Evolutionary conservation across 1,140 invertebrate genomes (phyloP), one percentile per base, ranked within the genome.

Genomic region (Alviniconcha marisindica): DNA sequence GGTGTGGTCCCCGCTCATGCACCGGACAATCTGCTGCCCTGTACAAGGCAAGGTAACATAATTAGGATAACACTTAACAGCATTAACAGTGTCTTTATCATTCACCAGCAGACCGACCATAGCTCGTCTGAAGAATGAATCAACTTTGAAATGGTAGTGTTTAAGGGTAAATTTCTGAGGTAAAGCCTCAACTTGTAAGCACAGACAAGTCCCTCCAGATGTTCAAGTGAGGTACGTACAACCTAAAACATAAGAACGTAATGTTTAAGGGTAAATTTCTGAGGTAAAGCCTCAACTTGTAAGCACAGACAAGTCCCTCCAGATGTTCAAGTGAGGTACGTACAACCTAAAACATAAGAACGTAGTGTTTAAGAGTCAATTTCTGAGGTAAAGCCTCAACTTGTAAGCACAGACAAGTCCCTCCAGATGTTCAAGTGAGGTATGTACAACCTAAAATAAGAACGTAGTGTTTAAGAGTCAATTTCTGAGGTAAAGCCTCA

Each of bases 1-100:
- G 21, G 84, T 83, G 15, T 82, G 84, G n/a, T n/a, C n/a, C 76
- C 84, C 79, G 33, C 69, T 36, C 85, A 88, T 86, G 42, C 86
- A 85, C 10, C 84, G 85, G 21, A 82, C 82, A 15, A 60, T 56
- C 51, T 83, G 81, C 38, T 63, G 56, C 21, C 81, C 81, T 85
- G 81, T 15, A 82, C n/a, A 31, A 48, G 5, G 5, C 44, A 48
- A 48, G 18, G 44, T 48, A 18, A 48, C 5, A 48, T 10, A 5
- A 48, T 10, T 48, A 18, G 7, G 12, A 66, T 4, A 66, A 66
- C 0, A 31, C n/a, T 0, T 60, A 21, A 5, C n/a, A 7, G n/a
- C n/a, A 7, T 18, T 60, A 24, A 60, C n/a, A n/a, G 56, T 2
- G 18, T 14, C 7, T 18, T 60, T 60, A 28, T 60, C n/a, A n/a